A percentile compares a stretch with the other conserved stretches of the same genome.
Conservation (phyloP, 2,797 vertebrate genomes). For the Vultur gryphus region DNA sequence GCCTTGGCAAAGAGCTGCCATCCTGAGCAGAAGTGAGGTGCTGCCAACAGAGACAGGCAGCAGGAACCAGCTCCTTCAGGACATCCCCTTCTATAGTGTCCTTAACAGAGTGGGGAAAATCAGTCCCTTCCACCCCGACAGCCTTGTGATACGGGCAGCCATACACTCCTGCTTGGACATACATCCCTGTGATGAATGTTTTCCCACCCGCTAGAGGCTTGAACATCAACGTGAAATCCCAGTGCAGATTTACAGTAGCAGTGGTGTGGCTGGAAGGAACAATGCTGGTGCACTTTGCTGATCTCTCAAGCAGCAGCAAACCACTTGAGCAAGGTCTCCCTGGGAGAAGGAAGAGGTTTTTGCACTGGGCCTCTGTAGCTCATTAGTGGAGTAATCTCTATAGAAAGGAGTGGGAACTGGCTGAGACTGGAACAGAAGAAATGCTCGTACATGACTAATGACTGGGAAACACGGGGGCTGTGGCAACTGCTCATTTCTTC, state of each 20-base stretch:
- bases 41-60: background rate
- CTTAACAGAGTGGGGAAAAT: background rate
- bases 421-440: background rate
- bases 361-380: background rate
- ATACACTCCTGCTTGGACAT: background rate
- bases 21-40: background rate
- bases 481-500: background rate
- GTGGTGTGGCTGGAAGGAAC: background rate
- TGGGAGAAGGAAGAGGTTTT: background rate
- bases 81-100: fast-evolving
- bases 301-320: background rate
- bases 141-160: background rate
- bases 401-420: background rate
- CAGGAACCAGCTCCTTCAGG: background rate
- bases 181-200: background rate
- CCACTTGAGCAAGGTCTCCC: background rate
- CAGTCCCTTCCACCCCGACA: background rate
- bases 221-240: background rate
- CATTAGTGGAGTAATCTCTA: background rate
- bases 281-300: fast-evolving
- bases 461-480: background rate
- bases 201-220: background rate
- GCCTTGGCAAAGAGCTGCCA: background rate
- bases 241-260: background rate
- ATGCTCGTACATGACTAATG: background rate